Conservation (phyloP, 2,797 vertebrate species). For the Pantherophis vulpinus region DNA sequence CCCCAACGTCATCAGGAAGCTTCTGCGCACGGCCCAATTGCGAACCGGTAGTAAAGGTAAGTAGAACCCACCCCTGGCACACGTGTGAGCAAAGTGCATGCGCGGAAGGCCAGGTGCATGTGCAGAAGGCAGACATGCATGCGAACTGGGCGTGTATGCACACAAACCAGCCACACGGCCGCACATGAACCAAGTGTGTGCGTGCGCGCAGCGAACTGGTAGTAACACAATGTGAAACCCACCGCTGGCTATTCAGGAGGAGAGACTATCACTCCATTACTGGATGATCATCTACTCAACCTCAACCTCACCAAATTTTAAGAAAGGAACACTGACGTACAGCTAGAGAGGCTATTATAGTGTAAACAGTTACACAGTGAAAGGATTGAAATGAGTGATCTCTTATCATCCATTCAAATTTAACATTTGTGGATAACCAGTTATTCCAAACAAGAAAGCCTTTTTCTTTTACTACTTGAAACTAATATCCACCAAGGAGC, state of each 20-base stretch:
- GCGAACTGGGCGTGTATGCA: no score
- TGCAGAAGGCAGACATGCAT: fast-evolving
- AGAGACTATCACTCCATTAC: background rate
- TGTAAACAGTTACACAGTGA: background rate
- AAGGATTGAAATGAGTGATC: background rate
- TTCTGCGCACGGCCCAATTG: fast-evolving
- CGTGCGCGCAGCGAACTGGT: no score
- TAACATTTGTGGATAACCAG: background rate
- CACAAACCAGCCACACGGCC: no score
- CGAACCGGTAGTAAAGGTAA: no score
- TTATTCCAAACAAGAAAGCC: background rate
- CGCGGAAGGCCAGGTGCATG: no score
- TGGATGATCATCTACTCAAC: background rate
- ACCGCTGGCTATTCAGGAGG: background rate
- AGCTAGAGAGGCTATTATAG: background rate
- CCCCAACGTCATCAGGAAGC: no score
- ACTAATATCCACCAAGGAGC: background rate
- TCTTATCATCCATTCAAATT: background rate
- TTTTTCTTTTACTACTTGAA: background rate
- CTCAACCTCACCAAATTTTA: background rate
- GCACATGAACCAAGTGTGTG: no score
- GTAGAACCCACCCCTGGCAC: no score
- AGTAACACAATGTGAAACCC: no score
- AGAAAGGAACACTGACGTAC: background rate
- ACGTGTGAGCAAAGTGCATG: no score